Conservation (phyloP, 1,140 invertebrate genomes). For the Sitodiplosis mosellana region DNA sequence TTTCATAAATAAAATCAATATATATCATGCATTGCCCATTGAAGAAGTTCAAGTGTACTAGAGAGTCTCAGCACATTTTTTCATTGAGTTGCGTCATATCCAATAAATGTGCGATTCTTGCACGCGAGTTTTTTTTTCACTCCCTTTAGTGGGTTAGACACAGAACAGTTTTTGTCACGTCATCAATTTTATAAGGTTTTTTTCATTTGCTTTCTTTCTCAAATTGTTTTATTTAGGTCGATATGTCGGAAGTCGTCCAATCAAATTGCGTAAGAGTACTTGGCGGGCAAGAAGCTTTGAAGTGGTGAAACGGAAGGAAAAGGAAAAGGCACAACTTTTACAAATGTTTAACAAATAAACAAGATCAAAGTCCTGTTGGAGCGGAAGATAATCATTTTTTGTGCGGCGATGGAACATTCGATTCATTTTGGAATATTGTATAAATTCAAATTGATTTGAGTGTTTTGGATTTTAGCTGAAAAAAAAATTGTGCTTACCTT, state of each 20-base stretch:
- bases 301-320: slow-evolving; percentile 85
- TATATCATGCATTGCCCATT: too few species aligned
- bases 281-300: slow-evolving; percentile 93
- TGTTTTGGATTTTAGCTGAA: too few species aligned
- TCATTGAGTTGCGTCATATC: too few species aligned
- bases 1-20: too few species aligned
- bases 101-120: not conserved
- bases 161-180: not conserved
- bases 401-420: too few species aligned
- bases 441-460: too few species aligned
- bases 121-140: not conserved
- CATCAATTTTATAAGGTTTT: not conserved
- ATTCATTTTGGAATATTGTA: too few species aligned
- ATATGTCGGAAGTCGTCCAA: slow-evolving; percentile 95
- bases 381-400: too few species aligned
- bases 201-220: not conserved
- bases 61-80: too few species aligned
- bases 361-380: too few species aligned
- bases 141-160: not conserved
- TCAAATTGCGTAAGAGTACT: slow-evolving; percentile 89
- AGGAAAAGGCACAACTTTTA: slow-evolving; percentile 65
- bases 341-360: slow-evolving; percentile 34
- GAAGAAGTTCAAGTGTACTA: too few species aligned
- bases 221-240: slow-evolving; percentile 37
- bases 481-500: too few species aligned